Conservation (phyloP, 2,113 vertebrate genomes). For the Pterocles burchelli region DNA sequence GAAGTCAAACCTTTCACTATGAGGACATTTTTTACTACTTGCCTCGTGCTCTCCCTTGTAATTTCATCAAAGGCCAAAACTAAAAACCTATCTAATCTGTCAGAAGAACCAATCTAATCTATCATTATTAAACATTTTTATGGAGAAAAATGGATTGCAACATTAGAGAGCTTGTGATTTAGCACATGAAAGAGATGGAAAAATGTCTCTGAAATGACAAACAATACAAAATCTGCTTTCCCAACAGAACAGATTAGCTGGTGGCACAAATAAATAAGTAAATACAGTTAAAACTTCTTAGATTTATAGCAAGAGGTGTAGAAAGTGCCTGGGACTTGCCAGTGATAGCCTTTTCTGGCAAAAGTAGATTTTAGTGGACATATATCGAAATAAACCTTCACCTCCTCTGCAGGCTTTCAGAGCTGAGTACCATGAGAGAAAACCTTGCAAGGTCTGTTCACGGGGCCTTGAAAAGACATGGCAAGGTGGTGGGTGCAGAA, state of each 20-base stretch:
- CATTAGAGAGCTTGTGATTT: conserved; percentile 56
- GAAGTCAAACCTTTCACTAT: conserved; percentile 48
- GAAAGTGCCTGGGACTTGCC: not conserved
- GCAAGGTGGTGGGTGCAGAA: not conserved
- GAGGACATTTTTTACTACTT: conserved; percentile 43
- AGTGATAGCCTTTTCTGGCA: conserved; percentile 9
- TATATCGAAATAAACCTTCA: not conserved
- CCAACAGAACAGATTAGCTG: conserved; percentile 49
- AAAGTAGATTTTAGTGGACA: not conserved
- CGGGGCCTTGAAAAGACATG: not conserved
- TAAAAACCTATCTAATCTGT: conserved; percentile 72
- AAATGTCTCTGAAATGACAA: conserved; percentile 53
- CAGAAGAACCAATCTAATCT: conserved; percentile 69
- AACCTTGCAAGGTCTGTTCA: not conserved
- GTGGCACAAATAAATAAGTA: conserved; percentile 55
- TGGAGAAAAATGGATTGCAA: conserved; percentile 64
- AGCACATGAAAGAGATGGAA: conserved; percentile 51
- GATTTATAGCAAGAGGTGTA: conserved; percentile 15
- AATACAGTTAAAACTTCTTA: conserved; percentile 29
- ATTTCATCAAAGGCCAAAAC: conserved; percentile 69
- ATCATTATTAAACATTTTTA: conserved; percentile 62
- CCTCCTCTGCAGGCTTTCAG: not conserved
- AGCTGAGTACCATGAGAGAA: not conserved
- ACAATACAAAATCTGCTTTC: conserved; percentile 61
- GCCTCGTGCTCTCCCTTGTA: conserved; percentile 36